Base-by-base conservation (phyloP, 2,113 vertebrate genomes). In the Pachyramphus minor region DNA sequence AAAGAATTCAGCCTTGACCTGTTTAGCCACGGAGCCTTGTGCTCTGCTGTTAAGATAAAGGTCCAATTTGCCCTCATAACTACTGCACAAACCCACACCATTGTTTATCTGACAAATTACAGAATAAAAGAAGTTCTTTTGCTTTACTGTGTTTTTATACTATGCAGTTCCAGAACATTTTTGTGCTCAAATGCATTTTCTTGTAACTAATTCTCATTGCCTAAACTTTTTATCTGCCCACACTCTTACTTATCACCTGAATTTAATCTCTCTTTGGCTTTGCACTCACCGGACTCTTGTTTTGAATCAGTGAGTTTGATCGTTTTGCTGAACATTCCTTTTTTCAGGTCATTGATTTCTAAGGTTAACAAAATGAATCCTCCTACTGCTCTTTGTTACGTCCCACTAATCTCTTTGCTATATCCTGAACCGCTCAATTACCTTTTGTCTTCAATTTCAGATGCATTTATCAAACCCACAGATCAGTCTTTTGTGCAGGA, bases 331-430 rank as follows among this genome's bases (percentile, higher is more conserved):
- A 94, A 90, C 87, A 56, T 94, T 96, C 82, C 67, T 94, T 95
- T 97, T 96, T 95, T 93, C 95, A 97, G 96, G 95, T 97, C 94
- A 96, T 67, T 93, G 95, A 87, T 89, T 95, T 68, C 76, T 88
- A 83, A 96, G 96, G 96, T 91, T 90, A 95, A 95, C 72, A 92
- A 83, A 96, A 95, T 77, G 87, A 96, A 87, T 91, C 92, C 85
- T 92, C 80, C 80, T 37, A 50, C 92, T 85, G 88, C 80, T 93
- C 80, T 59, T 45, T 28, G 84, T 52, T 91, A 75, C 20, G 3
- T 91, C 80, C 72, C 87, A 79, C 91, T 91, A 64, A 93, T 84
- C 92, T 71, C 64, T 42, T 86, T 45, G 50, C 81, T 89, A 42
- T 69, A 74, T 75, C 84, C 87, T 91, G 80, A 89, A 42, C 84